These are phyloP conservation scores for Sebastes matsubarae DNA, from an alignment of 2,797 vertebrate species.

Conservation along the genomic window DNA sequence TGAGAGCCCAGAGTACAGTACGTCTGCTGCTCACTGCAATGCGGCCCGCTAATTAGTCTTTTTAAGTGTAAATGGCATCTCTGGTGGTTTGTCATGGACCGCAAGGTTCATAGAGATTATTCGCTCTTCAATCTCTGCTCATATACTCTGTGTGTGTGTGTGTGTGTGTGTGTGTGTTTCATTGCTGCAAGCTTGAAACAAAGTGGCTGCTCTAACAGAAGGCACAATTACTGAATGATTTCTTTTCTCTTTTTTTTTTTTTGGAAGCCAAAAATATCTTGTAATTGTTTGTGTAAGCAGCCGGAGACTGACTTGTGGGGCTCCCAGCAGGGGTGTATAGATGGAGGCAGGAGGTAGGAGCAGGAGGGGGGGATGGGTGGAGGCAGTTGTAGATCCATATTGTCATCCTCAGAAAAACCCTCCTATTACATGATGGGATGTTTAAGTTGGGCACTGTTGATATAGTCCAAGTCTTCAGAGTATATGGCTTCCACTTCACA, in stretches of 20 bases:
- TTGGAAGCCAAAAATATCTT: slow-evolving; percentile 50
- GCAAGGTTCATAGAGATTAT: slow-evolving; percentile 48
- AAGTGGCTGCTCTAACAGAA: slow-evolving; percentile 45
- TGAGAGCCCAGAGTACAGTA: slow-evolving; percentile 1
- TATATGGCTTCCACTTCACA: slow-evolving; percentile 47
- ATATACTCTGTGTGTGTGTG: slow-evolving; percentile 2
- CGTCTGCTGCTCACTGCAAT: slow-evolving; percentile 16
- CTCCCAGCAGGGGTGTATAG: slow-evolving; percentile 51
- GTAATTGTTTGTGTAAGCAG: slow-evolving; percentile 74
- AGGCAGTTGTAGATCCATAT: background rate
- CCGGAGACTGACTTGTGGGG: slow-evolving; percentile 39
- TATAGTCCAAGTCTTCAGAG: slow-evolving; percentile 55
- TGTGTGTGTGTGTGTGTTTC: background rate
- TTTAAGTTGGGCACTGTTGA: slow-evolving; percentile 47
- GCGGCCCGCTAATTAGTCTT: slow-evolving; percentile 55
- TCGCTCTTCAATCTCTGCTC: slow-evolving; percentile 31
- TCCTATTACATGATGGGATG: slow-evolving; percentile 36
- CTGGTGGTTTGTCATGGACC: slow-evolving; percentile 51
- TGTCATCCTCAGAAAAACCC: slow-evolving; percentile 25
- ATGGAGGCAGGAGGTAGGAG: slow-evolving; percentile 19
- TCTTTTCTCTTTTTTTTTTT: slow-evolving; percentile 24
- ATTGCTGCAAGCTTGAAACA: slow-evolving; percentile 39
- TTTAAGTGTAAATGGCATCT: slow-evolving; percentile 64
- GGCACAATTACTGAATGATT: slow-evolving; percentile 36
- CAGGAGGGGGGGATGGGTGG: background rate